These are phyloP conservation scores for Huso huso DNA, from an alignment of 2,797 vertebrate genomes.

Conservation along the genomic window DNA sequence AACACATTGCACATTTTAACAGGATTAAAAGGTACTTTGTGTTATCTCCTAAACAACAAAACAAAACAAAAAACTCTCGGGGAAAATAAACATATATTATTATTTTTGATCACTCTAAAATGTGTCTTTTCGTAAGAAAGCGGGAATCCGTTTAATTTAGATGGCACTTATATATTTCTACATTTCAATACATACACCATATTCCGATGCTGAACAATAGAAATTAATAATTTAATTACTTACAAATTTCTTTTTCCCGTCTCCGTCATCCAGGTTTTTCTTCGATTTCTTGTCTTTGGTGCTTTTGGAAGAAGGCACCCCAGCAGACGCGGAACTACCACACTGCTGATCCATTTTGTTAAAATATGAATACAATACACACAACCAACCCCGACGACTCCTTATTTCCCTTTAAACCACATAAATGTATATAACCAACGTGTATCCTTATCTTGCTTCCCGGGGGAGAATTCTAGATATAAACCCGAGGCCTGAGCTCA, in stretches of 20 bases:
- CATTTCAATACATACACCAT: too few relatives aligned
- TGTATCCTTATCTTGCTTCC: conserved; percentile 2
- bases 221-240: conserved; percentile 34
- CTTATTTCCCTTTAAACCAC: too few relatives aligned
- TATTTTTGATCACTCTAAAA: too few relatives aligned
- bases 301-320: conserved; percentile 38
- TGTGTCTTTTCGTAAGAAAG: too few relatives aligned
- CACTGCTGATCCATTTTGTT: conserved; percentile 52
- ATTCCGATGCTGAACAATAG: not conserved
- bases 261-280: conserved; percentile 63
- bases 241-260: conserved; percentile 71
- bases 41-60: too few relatives aligned
- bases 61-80: too few relatives aligned
- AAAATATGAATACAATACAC: not conserved
- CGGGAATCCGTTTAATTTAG: too few relatives aligned
- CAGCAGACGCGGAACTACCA: conserved; percentile 51
- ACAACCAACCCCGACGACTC: not conserved
- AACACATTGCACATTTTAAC: too few relatives aligned
- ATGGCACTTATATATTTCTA: too few relatives aligned
- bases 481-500: conserved; percentile 13
- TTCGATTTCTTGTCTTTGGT: conserved; percentile 66
- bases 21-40: too few relatives aligned
- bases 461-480: not conserved
- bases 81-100: too few relatives aligned
- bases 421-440: not conserved